phyloP scores from a whole-genome alignment of 2,797 vertebrate species.

The Tympanoctomys barrerae region DNA sequence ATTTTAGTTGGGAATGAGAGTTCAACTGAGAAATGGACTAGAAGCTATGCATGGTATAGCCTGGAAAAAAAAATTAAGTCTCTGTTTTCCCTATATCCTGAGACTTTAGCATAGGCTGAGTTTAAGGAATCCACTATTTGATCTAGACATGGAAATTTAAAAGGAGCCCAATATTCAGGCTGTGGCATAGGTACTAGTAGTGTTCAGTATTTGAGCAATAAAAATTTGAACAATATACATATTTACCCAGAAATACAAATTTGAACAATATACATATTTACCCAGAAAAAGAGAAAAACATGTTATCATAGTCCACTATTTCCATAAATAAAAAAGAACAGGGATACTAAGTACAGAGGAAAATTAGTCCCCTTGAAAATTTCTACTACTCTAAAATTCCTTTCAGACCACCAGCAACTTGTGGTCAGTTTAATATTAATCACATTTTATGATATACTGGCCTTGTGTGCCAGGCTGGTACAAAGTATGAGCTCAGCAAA shows the following conservation, averaged over 20 bases:
- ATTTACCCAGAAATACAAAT: not conserved
- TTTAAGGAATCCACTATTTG: not conserved
- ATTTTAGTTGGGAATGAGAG: not conserved
- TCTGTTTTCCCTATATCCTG: not conserved
- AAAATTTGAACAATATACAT: not conserved
- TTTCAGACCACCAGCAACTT: not conserved
- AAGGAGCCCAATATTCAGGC: not conserved
- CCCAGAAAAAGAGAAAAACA: not conserved
- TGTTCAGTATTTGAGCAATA: not conserved
- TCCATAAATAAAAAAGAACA: not conserved
- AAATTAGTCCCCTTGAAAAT: not conserved
- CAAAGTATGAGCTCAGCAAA: not conserved
- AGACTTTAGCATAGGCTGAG: not conserved
- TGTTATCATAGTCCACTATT: not conserved
- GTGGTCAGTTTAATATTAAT: not conserved
- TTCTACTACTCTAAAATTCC: not conserved
- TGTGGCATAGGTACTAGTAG: not conserved
- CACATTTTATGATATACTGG: not conserved
- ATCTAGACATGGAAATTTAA: not conserved
- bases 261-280: not conserved
- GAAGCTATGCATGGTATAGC: not conserved
- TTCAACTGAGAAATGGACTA: not conserved
- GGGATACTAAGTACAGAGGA: not conserved
- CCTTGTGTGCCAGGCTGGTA: not conserved
- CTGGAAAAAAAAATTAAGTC: not conserved